phyloP scores from a whole-genome alignment of 2,797 vertebrate genomes.

The Mergus octosetaceus region DNA sequence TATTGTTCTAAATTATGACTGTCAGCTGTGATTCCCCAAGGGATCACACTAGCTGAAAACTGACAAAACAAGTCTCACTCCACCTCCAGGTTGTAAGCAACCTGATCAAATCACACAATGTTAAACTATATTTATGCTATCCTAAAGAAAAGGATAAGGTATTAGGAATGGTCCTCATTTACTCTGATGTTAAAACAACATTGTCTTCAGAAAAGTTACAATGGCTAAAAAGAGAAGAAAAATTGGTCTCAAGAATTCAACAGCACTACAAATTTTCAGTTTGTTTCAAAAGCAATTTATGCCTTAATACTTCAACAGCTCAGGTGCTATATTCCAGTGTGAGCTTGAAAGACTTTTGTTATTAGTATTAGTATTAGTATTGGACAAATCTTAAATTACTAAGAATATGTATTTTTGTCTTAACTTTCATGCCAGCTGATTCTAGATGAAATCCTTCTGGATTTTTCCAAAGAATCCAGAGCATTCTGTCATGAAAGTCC shows the following conservation, averaged over 20 bases:
- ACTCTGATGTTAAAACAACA: background rate
- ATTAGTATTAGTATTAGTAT: too few species aligned
- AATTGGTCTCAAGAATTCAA: background rate
- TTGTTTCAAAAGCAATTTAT: background rate
- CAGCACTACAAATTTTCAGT: background rate
- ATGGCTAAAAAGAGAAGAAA: background rate
- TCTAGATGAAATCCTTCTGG: background rate
- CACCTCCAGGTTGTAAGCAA: background rate
- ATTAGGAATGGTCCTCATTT: background rate
- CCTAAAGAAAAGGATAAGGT: background rate
- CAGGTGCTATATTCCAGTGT: background rate
- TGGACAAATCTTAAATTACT: background rate
- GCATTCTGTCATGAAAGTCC: background rate
- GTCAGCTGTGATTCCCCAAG: background rate
- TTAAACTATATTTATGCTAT: background rate
- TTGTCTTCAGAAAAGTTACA: background rate
- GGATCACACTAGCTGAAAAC: background rate
- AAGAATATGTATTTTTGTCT: background rate
- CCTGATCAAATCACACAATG: background rate
- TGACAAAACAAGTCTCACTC: background rate
- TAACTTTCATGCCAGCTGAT: background rate
- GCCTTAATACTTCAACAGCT: background rate
- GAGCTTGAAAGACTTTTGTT: background rate
- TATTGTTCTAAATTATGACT: background rate
- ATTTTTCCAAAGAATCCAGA: background rate